Percentiles rank a stretch among this genome's conserved stretches.
phyloP scores from a whole-genome alignment of 2,797 vertebrate species.

The Mus spretus region DNA sequence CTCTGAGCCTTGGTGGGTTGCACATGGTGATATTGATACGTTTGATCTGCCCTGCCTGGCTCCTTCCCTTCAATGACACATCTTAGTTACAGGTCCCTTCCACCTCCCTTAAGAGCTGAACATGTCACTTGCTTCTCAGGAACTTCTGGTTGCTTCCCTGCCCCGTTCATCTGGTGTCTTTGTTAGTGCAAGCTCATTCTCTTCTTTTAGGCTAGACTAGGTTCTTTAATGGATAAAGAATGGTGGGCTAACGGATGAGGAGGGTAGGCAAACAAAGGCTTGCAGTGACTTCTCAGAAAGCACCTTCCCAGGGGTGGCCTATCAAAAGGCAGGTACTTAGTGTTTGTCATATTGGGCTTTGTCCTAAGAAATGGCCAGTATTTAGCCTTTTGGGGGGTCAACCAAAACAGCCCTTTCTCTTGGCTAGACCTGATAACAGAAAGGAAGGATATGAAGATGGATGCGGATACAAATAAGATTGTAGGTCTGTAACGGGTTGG shows the following conservation, averaged over 20 bases:
- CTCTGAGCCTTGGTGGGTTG: neutral
- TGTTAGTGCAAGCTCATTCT: neutral
- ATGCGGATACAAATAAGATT: neutral
- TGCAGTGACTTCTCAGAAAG: neutral
- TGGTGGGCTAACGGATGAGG: neutral
- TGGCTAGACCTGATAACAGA: neutral
- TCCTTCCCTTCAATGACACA: neutral
- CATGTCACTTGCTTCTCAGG: neutral
- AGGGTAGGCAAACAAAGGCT: neutral
- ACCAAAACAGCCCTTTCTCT: neutral
- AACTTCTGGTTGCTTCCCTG: neutral
- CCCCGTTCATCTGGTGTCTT: neutral
- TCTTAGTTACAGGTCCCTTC: neutral
- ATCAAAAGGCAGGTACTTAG: conserved; percentile 21
- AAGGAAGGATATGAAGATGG: conserved; percentile 48
- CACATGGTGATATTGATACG: too few relatives aligned
- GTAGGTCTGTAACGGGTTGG: neutral
- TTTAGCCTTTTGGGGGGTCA: neutral
- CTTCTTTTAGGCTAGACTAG: neutral
- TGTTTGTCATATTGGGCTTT: neutral
- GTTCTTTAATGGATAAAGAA: neutral
- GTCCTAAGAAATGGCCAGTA: neutral
- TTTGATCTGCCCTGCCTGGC: neutral
- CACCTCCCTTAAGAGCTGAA: neutral
- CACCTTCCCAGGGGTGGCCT: neutral